These are phyloP conservation scores for Drosophila meridionalis DNA, from an alignment of 2,888 invertebrate species.

Conservation along the genomic window DNA sequence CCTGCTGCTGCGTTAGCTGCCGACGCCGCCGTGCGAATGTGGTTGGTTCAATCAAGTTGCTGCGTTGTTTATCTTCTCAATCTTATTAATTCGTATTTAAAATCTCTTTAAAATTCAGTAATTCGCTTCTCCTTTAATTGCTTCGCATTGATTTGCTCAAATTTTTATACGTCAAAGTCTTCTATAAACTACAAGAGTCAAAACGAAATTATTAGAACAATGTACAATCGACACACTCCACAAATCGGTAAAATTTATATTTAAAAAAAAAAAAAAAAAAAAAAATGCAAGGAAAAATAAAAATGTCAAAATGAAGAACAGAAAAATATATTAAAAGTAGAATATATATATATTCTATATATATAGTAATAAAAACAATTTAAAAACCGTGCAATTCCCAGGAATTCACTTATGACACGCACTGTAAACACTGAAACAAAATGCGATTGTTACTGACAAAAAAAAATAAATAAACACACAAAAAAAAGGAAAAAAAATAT, in stretches of 20 bases:
- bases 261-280: neutral
- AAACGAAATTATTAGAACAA: neutral
- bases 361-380: too few species aligned
- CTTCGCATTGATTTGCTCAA: conserved; percentile 45
- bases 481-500: conserved; percentile 4
- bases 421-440: neutral
- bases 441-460: neutral
- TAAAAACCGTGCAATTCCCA: neutral
- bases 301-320: neutral
- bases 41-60: conserved; percentile 53
- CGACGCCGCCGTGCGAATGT: conserved; percentile 56
- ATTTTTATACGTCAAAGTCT: conserved; percentile 47
- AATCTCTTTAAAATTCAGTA: conserved; percentile 10
- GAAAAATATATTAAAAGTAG: neutral
- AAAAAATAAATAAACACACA: neutral
- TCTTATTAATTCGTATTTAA: neutral
- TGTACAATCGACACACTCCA: neutral
- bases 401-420: conserved; percentile 1
- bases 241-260: neutral
- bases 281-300: neutral
- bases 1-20: conserved; percentile 54
- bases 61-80: conserved; percentile 13
- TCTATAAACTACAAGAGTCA: conserved; percentile 49
- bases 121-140: conserved; percentile 20
- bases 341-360: too few species aligned